These are phyloP conservation scores for Phalacrocorax pelagicus DNA, from an alignment of 2,113 vertebrate species.

Conservation along the genomic window DNA sequence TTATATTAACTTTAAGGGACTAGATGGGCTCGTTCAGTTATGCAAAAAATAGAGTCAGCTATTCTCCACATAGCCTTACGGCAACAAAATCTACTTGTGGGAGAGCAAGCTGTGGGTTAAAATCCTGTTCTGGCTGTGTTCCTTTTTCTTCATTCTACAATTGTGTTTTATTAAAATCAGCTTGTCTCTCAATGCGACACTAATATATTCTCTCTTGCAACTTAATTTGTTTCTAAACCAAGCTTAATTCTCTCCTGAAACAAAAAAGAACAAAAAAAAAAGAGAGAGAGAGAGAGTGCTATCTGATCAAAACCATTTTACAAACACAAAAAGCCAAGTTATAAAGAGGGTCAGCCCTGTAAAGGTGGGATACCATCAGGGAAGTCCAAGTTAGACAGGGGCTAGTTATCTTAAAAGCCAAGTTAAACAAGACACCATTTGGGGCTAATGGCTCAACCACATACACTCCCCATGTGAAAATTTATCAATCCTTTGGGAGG, in stretches of 20 bases:
- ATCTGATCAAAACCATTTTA: slow-evolving; percentile 63
- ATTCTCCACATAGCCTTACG: background rate
- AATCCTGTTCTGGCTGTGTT: slow-evolving; percentile 34
- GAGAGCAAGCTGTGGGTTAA: slow-evolving; percentile 41
- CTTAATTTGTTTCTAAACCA: slow-evolving; percentile 33
- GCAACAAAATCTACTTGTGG: slow-evolving; percentile 24
- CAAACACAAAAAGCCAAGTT: slow-evolving; percentile 46
- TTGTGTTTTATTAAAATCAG: slow-evolving; percentile 60
- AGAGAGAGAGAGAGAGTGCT: background rate
- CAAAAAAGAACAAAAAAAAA: background rate
- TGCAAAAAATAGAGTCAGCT: slow-evolving; percentile 1
- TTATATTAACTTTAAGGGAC: slow-evolving; percentile 42
- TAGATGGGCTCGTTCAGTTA: background rate
- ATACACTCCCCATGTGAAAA: slow-evolving; percentile 51
- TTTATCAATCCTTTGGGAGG: slow-evolving; percentile 65
- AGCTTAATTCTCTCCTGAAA: background rate
- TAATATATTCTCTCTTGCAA: slow-evolving; percentile 50
- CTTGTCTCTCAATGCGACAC: slow-evolving; percentile 21
- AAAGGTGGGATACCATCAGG: slow-evolving; percentile 56
- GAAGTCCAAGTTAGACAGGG: slow-evolving; percentile 56
- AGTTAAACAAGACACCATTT: slow-evolving; percentile 65
- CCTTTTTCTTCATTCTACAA: slow-evolving; percentile 35
- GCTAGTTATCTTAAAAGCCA: slow-evolving; percentile 60
- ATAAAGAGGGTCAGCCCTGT: slow-evolving; percentile 26
- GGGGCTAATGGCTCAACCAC: slow-evolving; percentile 46